These are phyloP conservation scores for Babylonia areolata DNA, from an alignment of 1,140 invertebrate species.

Conservation along the genomic window DNA sequence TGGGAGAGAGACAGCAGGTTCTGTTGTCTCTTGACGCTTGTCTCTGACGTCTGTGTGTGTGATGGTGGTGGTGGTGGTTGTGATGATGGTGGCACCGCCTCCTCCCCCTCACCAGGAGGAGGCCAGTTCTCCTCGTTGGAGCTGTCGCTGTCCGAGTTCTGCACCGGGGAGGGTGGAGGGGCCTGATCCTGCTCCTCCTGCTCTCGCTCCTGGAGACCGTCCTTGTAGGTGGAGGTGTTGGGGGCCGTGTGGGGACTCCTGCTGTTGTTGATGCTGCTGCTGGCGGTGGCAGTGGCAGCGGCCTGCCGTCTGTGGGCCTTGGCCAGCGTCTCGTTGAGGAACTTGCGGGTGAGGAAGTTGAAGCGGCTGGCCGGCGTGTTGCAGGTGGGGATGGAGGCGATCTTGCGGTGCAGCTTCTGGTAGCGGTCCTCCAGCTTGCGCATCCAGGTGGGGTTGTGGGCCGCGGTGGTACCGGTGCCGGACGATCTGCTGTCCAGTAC, in stretches of 20 bases:
- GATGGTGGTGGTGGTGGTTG: too few relatives aligned
- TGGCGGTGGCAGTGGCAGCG: neutral
- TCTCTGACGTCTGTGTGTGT: too few relatives aligned
- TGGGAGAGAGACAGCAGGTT: neutral
- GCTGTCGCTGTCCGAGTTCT: neutral
- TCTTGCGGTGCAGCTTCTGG: conserved; percentile 57
- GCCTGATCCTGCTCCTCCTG: neutral
- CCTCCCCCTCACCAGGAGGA: neutral
- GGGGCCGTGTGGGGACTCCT: neutral
- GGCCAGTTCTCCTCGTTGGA: neutral
- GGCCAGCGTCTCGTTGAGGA: neutral
- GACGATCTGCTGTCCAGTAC: neutral
- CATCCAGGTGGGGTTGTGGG: conserved; percentile 60
- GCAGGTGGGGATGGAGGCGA: conserved; percentile 36
- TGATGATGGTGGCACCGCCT: too few relatives aligned
- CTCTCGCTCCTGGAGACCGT: neutral
- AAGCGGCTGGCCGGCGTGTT: neutral
- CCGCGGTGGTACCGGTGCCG: too few relatives aligned
- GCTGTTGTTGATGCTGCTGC: neutral
- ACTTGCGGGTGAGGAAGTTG: neutral
- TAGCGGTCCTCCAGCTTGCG: conserved; percentile 57
- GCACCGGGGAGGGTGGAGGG: neutral
- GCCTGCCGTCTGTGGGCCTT: neutral
- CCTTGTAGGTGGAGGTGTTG: neutral
- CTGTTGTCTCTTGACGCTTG: neutral